Evolutionary conservation across 2,888 invertebrate genomes (phyloP).

Genomic region (Brenthis hecate): DNA sequence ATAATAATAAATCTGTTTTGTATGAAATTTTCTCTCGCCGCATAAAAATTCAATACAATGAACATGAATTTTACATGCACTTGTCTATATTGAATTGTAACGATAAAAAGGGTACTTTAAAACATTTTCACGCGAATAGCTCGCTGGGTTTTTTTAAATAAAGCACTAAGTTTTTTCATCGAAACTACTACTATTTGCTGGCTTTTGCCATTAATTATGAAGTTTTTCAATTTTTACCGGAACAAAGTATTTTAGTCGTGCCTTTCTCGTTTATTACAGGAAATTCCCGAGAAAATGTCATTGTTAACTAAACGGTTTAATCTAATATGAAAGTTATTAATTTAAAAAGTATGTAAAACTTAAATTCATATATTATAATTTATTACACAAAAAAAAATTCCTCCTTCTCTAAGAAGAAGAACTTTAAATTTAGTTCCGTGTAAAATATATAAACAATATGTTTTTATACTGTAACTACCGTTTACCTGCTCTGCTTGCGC

Average conservation of each 20-base stretch:
- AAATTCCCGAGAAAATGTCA: background rate
- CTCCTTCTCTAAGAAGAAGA: too few relatives aligned
- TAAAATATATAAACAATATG: too few relatives aligned
- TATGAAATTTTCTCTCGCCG: background rate
- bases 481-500: too few relatives aligned
- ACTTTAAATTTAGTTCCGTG: too few relatives aligned
- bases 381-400: too few relatives aligned
- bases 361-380: too few relatives aligned
- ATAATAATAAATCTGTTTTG: background rate
- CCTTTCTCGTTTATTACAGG: background rate
- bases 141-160: background rate
- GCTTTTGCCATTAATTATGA: conserved; percentile 7
- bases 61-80: conserved; percentile 14
- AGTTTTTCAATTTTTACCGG: conserved; percentile 10
- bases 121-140: background rate
- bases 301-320: too few relatives aligned
- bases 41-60: conserved; percentile 15
- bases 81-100: conserved; percentile 11
- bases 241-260: background rate
- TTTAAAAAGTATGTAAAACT: too few relatives aligned
- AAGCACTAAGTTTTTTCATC: background rate
- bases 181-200: background rate
- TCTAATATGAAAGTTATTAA: too few relatives aligned
- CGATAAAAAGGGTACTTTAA: conserved; percentile 17
- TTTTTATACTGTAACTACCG: too few relatives aligned